A percentile compares a stretch with the other conserved stretches of the same genome.
Evolutionary conservation across 2,797 vertebrate genomes (phyloP).

Genomic region (Synaphobranchus kaupii): DNA sequence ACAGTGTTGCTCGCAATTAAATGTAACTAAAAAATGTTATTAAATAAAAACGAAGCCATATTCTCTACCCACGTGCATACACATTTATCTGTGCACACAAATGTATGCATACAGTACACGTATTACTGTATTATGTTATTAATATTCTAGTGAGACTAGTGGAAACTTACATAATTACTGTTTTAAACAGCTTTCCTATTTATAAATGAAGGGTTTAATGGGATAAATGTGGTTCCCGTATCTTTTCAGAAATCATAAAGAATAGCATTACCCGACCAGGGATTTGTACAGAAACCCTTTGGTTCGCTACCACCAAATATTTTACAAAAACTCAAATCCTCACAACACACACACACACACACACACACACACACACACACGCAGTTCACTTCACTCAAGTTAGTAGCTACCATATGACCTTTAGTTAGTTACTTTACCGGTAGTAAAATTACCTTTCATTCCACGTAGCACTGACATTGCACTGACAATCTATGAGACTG

Average conservation of each 20-base stretch:
- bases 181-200: neutral
- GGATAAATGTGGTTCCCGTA: neutral
- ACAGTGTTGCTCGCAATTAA: neutral
- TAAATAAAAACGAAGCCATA: neutral
- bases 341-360: neutral
- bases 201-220: neutral
- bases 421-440: too few species aligned
- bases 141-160: neutral
- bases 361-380: conserved; percentile 30
- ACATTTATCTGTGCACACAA: neutral
- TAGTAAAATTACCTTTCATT: conserved; percentile 38
- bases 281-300: neutral
- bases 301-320: neutral
- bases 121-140: neutral
- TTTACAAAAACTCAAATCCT: neutral
- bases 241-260: neutral
- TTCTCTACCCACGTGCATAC: neutral
- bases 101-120: neutral
- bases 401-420: conserved; percentile 32
- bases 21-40: neutral
- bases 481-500: neutral
- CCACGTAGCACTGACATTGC: conserved; percentile 22
- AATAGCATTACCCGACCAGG: neutral
- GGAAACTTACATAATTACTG: neutral
- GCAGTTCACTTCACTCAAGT: conserved; percentile 46